Base-by-base conservation (phyloP, 2,888 invertebrate genomes). In the Malthinus seriepunctatus region DNA sequence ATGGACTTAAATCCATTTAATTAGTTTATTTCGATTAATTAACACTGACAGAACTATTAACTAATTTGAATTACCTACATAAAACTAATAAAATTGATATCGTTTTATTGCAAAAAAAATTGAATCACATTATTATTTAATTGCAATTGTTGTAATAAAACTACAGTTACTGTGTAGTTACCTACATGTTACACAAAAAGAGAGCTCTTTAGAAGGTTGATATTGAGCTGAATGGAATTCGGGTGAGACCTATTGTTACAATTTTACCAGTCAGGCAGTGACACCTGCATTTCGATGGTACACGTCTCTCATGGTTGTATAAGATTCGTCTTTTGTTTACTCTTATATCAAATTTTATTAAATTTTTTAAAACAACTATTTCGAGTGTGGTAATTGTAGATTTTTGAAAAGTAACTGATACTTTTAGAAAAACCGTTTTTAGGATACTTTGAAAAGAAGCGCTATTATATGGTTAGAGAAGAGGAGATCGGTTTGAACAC, bases 21-120 rank as follows among this genome's bases (percentile, higher is more conserved):
- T 42, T 42, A 42, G 39, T 42, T 42, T 42, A 42, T 23, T 42
- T 42, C 39, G 10, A n/a, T 14, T 14, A 42, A 42, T 42, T 42
- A 42, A 42, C 39, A 23, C 15, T 42, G 12, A 42, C 39, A 42
- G 39, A n/a, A 42, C 14, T n/a, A 42, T n/a, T 15, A 42, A 14
- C 39, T 42, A 42, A 42, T 42, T 42, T 15, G 23, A 39, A 15
- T 8, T 42, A n/a, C 23, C 12, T 15, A 42, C 39, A 5, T 23
- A 23, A 23, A 23, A 23, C 3, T 23, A 23, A 23, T 23, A 23
- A 23, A 23, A 23, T 23, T 23, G 23, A 23, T 23, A 23, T 23
- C 23, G 23, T 2, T 23, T 23, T 23, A 23, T 23, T 23, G n/a
- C n/a, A n/a, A n/a, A n/a, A n/a, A n/a, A n/a, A n/a, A n/a, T n/a